Percentiles rank a stretch among this genome's conserved stretches.
phyloP scores from a whole-genome alignment of 2,797 vertebrate species.

The Phrynocephalus forsythii region DNA sequence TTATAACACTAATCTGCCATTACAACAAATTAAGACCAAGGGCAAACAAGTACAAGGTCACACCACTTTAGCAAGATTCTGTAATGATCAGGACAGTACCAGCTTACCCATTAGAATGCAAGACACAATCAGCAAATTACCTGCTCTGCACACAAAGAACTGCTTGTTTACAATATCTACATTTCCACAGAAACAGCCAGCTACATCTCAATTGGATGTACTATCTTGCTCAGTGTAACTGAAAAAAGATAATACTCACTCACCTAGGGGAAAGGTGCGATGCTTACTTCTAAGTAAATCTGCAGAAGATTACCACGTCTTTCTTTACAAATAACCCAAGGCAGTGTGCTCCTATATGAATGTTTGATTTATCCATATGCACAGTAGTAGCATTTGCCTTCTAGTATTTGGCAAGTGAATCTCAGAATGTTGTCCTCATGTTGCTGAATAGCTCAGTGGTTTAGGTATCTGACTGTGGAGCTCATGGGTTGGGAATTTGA shows the following conservation, averaged over 20 bases:
- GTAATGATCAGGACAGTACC: background rate
- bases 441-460: background rate
- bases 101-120: conserved; percentile 10
- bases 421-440: background rate
- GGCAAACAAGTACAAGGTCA: conserved; percentile 36
- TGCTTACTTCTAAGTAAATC: background rate
- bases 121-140: background rate
- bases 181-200: background rate
- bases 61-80: background rate
- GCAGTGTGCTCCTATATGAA: background rate
- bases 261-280: background rate
- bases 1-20: background rate
- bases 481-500: no score
- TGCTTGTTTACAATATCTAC: conserved; percentile 1
- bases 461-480: no score
- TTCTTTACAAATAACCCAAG: background rate
- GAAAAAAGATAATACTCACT: background rate
- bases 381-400: background rate
- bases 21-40: conserved; percentile 17
- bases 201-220: background rate
- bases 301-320: background rate
- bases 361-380: background rate
- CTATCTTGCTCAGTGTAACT: background rate
- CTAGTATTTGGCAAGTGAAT: background rate
- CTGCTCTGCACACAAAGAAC: background rate